Conservation (phyloP, 64 coral and sea anemone genomes). For the Montipora cactus region DNA sequence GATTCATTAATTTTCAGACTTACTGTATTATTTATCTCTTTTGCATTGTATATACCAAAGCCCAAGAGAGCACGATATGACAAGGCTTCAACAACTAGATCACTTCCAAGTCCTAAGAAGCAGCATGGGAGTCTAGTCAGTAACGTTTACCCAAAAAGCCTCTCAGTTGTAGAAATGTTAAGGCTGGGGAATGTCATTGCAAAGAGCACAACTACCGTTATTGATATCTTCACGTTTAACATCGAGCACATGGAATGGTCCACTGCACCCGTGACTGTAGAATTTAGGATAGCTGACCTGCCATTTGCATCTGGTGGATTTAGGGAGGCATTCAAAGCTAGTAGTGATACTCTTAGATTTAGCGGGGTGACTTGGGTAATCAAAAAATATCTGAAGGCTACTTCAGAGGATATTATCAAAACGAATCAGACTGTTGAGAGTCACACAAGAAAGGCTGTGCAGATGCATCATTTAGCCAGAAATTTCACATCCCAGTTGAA, state of each 20-base stretch:
- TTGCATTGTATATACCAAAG: too few species aligned
- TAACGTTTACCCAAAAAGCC: too few species aligned
- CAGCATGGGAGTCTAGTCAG: too few species aligned
- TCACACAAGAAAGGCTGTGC: slow-evolving; percentile 46
- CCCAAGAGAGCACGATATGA: too few species aligned
- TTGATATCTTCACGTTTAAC: slow-evolving; percentile 29
- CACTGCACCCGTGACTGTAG: slow-evolving; percentile 28
- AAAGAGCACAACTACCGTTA: slow-evolving; percentile 23
- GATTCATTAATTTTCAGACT: too few species aligned
- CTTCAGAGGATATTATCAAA: slow-evolving; percentile 31
- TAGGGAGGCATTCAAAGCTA: slow-evolving; percentile 34
- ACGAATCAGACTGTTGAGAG: slow-evolving; percentile 4
- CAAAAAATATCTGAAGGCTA: slow-evolving; percentile 33
- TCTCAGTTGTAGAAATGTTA: slow-evolving; percentile 50
- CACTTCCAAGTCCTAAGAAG: too few species aligned
- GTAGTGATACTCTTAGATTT: slow-evolving; percentile 9
- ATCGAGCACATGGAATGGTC: slow-evolving; percentile 46
- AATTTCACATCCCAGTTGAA: slow-evolving; percentile 53
- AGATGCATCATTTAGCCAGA: slow-evolving; percentile 54
- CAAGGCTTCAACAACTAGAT: too few species aligned
- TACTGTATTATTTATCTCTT: too few species aligned
- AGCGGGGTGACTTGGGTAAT: slow-evolving; percentile 4
- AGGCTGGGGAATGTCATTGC: slow-evolving; percentile 56
- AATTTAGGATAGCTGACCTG: slow-evolving; percentile 45
- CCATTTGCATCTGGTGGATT: slow-evolving; percentile 51